Percentiles rank a stretch among this genome's conserved stretches.
Evolutionary conservation across 2,888 invertebrate species (phyloP).

Genomic region (Coronaproctus castanopsis): DNA sequence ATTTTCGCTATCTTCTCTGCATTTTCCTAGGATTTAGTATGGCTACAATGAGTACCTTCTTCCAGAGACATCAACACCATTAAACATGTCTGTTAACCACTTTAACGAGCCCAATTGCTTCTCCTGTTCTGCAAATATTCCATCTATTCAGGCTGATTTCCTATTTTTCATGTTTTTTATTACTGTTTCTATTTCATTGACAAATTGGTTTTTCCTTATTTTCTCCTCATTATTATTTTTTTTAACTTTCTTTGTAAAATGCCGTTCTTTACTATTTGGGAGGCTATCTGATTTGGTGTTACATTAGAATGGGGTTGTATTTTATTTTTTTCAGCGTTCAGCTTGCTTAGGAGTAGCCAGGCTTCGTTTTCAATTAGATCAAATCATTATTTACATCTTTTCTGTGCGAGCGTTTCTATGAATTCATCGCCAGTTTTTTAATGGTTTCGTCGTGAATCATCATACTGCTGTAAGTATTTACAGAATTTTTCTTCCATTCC

Average conservation of each 20-base stretch:
- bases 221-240: not conserved
- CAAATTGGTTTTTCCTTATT: not conserved
- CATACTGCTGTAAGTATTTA: too few species aligned
- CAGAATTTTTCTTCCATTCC: too few species aligned
- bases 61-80: not conserved
- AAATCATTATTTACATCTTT: too few species aligned
- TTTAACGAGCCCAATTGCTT: not conserved
- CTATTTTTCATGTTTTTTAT: not conserved
- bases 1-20: not conserved
- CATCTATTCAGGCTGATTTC: not conserved
- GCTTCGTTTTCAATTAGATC: too few species aligned
- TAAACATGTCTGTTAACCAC: not conserved
- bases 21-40: not conserved
- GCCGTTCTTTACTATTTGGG: not conserved
- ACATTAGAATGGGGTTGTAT: too few species aligned
- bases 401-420: too few species aligned
- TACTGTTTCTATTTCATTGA: not conserved
- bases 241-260: not conserved
- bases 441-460: too few species aligned
- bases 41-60: not conserved
- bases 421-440: too few species aligned
- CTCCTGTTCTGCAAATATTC: not conserved
- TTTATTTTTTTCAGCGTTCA: not conserved
- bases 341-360: not conserved
- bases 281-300: not conserved